These are phyloP conservation scores for Nomada fucata DNA, from an alignment of 2,888 invertebrate genomes.

Conservation along the genomic window DNA sequence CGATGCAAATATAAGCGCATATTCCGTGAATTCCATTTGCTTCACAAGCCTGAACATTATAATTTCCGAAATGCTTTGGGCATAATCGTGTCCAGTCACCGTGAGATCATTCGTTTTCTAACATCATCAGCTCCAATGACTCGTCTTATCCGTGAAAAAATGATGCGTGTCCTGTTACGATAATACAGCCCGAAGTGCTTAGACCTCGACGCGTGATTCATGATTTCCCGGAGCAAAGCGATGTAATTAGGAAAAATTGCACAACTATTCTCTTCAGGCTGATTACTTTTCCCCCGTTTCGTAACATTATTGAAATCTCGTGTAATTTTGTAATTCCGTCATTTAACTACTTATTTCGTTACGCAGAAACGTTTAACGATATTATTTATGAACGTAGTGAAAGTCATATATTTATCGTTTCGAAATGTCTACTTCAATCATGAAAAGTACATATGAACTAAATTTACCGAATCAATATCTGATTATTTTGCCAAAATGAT, in stretches of 20 bases:
- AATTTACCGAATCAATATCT: too few species aligned
- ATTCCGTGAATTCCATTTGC: background rate
- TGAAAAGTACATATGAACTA: too few species aligned
- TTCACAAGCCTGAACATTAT: conserved; percentile 1
- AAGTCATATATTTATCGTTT: too few species aligned
- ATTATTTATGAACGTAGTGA: too few species aligned
- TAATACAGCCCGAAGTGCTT: background rate
- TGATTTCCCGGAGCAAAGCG: background rate
- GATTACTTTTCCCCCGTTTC: background rate
- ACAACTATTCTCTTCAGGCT: background rate
- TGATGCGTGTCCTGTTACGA: background rate
- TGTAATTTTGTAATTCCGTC: background rate
- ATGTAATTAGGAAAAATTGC: conserved; percentile 9
- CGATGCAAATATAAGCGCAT: too few species aligned
- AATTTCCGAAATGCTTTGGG: conserved; percentile 32
- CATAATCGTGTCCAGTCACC: conserved; percentile 22
- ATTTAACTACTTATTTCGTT: too few species aligned
- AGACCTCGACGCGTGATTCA: conserved; percentile 21
- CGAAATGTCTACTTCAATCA: too few species aligned
- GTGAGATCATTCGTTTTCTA: conserved; percentile 3
- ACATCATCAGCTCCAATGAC: conserved; percentile 50
- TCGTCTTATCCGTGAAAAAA: conserved; percentile 29
- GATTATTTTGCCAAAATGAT: too few species aligned
- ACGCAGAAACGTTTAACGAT: too few species aligned
- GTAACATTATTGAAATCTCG: background rate